phyloP scores from a whole-genome alignment of 2,888 invertebrate genomes.

The Plemyria rubiginata region DNA sequence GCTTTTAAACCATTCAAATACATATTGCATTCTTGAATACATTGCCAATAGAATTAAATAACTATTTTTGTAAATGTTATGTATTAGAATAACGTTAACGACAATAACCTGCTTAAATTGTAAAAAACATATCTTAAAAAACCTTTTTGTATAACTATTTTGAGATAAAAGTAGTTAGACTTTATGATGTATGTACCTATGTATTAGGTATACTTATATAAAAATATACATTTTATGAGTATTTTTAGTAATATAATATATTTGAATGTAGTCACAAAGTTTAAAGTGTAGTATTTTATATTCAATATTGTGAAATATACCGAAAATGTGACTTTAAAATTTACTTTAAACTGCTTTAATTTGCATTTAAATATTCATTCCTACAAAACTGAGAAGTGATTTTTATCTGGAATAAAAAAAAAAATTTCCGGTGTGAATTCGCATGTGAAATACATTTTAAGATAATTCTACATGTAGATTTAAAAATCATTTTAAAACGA shows the following conservation, averaged over 20 bases:
- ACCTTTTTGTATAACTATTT: conserved; percentile 5
- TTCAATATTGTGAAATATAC: background rate
- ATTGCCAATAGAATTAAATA: conserved; percentile 49
- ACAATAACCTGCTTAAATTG: conserved; percentile 22
- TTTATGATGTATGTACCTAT: no score
- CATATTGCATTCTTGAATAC: conserved; percentile 36
- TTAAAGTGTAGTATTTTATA: background rate
- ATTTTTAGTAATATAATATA: background rate
- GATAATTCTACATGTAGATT: background rate
- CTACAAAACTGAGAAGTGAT: background rate
- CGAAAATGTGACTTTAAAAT: background rate
- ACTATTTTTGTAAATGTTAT: conserved; percentile 27
- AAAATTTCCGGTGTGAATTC: background rate
- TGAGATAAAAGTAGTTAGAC: background rate
- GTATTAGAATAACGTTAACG: conserved; percentile 20
- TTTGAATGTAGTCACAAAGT: background rate
- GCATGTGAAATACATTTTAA: background rate
- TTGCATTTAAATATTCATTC: conserved; percentile 14
- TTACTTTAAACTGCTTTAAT: background rate
- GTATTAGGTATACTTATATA: conserved; percentile 3
- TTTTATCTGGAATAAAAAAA: background rate
- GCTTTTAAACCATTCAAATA: background rate
- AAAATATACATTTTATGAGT: background rate
- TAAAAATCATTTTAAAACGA: conserved; percentile 7
- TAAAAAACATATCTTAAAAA: conserved; percentile 17